Evolutionary conservation across 2,113 vertebrate genomes (phyloP).

Genomic region (Actenoides lindsayi): DNA sequence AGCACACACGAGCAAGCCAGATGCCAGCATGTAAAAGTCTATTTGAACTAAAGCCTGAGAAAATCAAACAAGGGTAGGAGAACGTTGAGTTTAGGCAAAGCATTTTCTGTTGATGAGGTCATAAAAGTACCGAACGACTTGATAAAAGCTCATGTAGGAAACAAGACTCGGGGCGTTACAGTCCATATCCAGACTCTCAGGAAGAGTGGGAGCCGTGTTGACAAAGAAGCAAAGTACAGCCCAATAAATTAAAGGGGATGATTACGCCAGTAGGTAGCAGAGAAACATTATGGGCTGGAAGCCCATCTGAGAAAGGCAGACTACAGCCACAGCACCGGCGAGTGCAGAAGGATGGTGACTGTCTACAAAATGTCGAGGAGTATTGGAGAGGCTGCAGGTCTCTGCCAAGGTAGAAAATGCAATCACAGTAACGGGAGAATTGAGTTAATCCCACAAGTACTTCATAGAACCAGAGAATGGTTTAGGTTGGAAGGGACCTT

Average conservation of each 20-base stretch:
- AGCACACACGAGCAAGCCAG: neutral
- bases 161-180: neutral
- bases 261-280: neutral
- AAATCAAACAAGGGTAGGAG: neutral
- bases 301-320: neutral
- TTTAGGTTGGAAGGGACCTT: too few species aligned
- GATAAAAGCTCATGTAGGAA: neutral
- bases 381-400: neutral
- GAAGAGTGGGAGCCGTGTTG: neutral
- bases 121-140: neutral
- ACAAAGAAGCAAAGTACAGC: neutral
- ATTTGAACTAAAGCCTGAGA: slow-evolving; percentile 12
- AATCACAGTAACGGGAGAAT: neutral
- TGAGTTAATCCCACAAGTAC: neutral
- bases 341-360: neutral
- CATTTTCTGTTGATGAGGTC: slow-evolving; percentile 17
- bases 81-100: neutral
- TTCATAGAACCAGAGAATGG: neutral
- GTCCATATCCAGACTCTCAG: accelerated
- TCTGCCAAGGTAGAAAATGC: neutral
- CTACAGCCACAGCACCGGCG: accelerated
- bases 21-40: neutral
- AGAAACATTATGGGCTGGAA: neutral
- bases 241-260: neutral
- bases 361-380: neutral